Evolutionary conservation across 1,140 invertebrate genomes (phyloP).

Genomic region (Bombus turneri): DNA sequence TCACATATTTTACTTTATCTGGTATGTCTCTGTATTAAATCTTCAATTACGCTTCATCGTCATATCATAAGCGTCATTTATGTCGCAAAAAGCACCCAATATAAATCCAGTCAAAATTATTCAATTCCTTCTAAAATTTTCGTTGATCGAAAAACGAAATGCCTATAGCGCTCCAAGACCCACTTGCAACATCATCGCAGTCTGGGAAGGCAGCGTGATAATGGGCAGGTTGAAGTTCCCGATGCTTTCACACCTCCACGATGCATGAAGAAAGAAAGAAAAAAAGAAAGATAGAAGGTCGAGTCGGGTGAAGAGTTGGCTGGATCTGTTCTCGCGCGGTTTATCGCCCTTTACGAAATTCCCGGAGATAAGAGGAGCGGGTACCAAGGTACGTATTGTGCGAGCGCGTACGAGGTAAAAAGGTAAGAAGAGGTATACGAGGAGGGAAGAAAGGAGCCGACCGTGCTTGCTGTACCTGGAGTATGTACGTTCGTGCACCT

Average conservation of each 20-base stretch:
- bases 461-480: slow-evolving; percentile 31
- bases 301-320: not conserved
- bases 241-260: slow-evolving; percentile 46
- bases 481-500: slow-evolving; percentile 56
- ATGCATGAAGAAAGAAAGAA: not conserved
- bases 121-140: not conserved
- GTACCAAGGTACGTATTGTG: slow-evolving; percentile 37
- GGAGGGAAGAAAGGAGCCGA: slow-evolving; percentile 42
- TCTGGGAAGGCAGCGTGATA: not conserved
- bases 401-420: slow-evolving; percentile 6
- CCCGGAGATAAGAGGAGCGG: slow-evolving; percentile 47
- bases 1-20: too few relatives aligned
- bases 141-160: rapidly evolving
- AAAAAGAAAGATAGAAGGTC: not conserved
- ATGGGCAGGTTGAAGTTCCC: slow-evolving; percentile 42
- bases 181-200: not conserved
- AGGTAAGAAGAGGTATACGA: not conserved
- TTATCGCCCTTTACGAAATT: slow-evolving; percentile 64
- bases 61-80: not conserved
- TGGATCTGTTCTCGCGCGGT: slow-evolving; percentile 56
- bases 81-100: rapidly evolving
- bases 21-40: not conserved
- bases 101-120: not conserved
- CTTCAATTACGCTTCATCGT: not conserved
- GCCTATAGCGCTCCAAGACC: not conserved